A percentile compares a stretch with the other conserved stretches of the same genome.
Conservation (phyloP, 1,140 invertebrate genomes). For the Euschistus heros region DNA sequence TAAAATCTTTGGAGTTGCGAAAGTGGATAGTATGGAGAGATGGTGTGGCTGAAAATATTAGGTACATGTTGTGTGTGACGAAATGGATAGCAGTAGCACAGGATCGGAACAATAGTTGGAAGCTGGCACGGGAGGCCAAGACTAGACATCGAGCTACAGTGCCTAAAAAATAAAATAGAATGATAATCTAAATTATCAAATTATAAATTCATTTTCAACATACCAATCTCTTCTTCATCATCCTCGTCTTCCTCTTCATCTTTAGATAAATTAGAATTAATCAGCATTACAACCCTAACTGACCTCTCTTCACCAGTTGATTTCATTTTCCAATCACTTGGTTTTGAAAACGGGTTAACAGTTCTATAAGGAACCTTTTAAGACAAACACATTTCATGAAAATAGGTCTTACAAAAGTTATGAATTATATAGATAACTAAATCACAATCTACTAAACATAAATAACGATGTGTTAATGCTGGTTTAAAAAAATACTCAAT, state of each 20-base stretch:
- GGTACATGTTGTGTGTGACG: too few relatives aligned
- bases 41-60: too few relatives aligned
- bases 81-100: too few relatives aligned
- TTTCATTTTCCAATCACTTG: slow-evolving; percentile 44
- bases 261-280: slow-evolving; percentile 40
- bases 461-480: too few relatives aligned
- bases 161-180: neutral
- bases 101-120: too few relatives aligned
- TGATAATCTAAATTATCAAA: too few relatives aligned
- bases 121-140: neutral
- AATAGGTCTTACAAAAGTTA: slow-evolving; percentile 3
- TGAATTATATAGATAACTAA: neutral
- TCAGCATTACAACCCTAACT: slow-evolving; percentile 42
- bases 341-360: slow-evolving; percentile 45
- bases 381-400: neutral
- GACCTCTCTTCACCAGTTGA: slow-evolving; percentile 40
- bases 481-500: slow-evolving; percentile 1
- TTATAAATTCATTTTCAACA: neutral
- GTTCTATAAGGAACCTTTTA: slow-evolving; percentile 41
- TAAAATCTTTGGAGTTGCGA: too few relatives aligned
- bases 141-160: neutral
- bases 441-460: too few relatives aligned
- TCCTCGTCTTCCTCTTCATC: slow-evolving; percentile 37
- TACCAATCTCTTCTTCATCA: slow-evolving; percentile 38
- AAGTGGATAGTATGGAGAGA: too few relatives aligned